Evolutionary conservation across 2,113 vertebrate genomes (phyloP).

Genomic region (Anarhynchus alexandrinus): DNA sequence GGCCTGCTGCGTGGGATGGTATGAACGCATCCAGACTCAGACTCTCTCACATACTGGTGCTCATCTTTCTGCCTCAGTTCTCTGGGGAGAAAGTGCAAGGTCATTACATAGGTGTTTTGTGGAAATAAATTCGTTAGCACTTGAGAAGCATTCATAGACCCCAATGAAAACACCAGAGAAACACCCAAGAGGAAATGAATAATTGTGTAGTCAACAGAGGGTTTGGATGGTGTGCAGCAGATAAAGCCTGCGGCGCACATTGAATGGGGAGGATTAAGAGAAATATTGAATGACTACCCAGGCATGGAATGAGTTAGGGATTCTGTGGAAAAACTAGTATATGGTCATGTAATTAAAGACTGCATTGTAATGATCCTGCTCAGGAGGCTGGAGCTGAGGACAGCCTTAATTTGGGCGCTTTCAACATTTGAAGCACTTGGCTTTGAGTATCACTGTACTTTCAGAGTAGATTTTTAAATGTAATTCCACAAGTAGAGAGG

Average conservation of each 20-base stretch:
- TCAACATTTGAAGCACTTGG: not conserved
- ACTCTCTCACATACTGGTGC: not conserved
- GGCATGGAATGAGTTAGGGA: constrained; percentile 18
- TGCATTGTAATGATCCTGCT: not conserved
- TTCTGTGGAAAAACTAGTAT: constrained; percentile 42
- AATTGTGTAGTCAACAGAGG: not conserved
- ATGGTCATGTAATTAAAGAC: constrained; percentile 30
- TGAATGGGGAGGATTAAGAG: constrained; percentile 18
- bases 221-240: not conserved
- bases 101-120: not conserved
- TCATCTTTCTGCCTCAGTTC: not conserved
- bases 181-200: constrained; percentile 6
- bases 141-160: not conserved
- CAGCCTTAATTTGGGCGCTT: not conserved
- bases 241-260: not conserved
- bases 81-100: not conserved
- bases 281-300: constrained; percentile 34
- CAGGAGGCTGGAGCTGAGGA: not conserved
- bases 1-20: not conserved
- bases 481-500: not conserved
- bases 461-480: not conserved
- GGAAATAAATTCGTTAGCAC: not conserved
- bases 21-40: not conserved
- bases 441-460: not conserved
- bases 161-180: not conserved